Evolutionary conservation across 2,797 vertebrate species (phyloP).

Genomic region (Acanthurus leucopareius): DNA sequence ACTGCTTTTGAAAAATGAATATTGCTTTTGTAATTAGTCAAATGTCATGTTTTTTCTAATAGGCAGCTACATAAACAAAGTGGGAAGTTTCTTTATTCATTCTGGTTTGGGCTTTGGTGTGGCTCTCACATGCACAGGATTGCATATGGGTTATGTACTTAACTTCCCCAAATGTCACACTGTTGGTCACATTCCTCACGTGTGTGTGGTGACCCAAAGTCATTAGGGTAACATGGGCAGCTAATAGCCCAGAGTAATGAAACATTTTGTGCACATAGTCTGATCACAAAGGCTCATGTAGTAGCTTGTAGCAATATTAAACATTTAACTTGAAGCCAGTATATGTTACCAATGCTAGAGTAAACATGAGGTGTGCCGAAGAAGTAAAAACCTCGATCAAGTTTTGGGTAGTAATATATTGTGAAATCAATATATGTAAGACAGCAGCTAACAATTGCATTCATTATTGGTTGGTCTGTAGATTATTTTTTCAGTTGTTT

Average conservation of each 20-base stretch:
- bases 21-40: neutral
- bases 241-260: conserved; percentile 33
- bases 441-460: neutral
- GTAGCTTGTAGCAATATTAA: neutral
- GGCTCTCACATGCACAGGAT: conserved; percentile 43
- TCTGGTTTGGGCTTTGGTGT: conserved; percentile 18
- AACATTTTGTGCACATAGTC: neutral
- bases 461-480: too few relatives aligned
- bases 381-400: neutral
- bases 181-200: conserved; percentile 44
- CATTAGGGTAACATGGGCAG: conserved; percentile 16
- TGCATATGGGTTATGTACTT: conserved; percentile 40
- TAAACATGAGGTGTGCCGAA: neutral
- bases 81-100: conserved; percentile 12
- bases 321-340: neutral
- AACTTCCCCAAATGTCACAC: conserved; percentile 60
- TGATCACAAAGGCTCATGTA: conserved; percentile 2
- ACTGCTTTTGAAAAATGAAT: conserved; percentile 1
- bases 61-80: conserved; percentile 18
- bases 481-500: neutral
- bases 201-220: conserved; percentile 40
- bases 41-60: conserved; percentile 5
- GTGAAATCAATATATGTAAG: neutral
- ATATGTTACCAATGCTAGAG: neutral
- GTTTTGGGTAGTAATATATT: neutral